These are phyloP conservation scores for Exaiptasia diaphana DNA, from an alignment of 64 coral and sea anemone genomes.

Conservation along the genomic window DNA sequence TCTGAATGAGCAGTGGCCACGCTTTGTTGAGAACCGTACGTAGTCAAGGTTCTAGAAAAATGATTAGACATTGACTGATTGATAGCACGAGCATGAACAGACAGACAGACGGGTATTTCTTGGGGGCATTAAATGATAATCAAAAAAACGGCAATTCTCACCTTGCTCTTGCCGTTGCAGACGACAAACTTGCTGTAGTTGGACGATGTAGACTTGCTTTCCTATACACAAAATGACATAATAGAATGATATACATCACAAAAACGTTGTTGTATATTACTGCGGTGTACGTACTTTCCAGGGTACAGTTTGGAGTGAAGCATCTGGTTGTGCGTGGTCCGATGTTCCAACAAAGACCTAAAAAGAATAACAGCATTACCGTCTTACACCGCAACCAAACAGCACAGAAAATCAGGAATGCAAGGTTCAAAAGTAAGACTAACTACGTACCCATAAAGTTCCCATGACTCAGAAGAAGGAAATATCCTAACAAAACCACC, in stretches of 20 bases:
- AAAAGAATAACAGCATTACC: too few species aligned
- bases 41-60: slow-evolving; percentile 24
- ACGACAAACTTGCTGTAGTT: slow-evolving; percentile 81
- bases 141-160: not conserved
- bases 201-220: slow-evolving; percentile 60
- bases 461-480: slow-evolving; percentile 85
- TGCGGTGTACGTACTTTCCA: slow-evolving; percentile 46
- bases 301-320: slow-evolving; percentile 83
- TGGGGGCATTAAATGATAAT: not conserved
- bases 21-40: too few species aligned
- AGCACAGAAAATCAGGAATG: too few species aligned
- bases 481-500: slow-evolving; percentile 92
- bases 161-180: slow-evolving; percentile 75
- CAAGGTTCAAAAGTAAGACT: not conserved
- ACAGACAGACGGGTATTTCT: not conserved
- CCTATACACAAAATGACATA: slow-evolving; percentile 11
- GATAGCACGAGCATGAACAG: not conserved
- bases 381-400: too few species aligned
- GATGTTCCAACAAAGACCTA: slow-evolving; percentile 88
- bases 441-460: slow-evolving; percentile 72
- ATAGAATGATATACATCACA: not conserved
- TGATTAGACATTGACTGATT: not conserved
- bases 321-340: slow-evolving; percentile 95
- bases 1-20: too few species aligned
- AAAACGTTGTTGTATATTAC: not conserved